These are phyloP conservation scores for Patella ulyssiponensis DNA, from an alignment of 2,888 invertebrate genomes.

Conservation along the genomic window DNA sequence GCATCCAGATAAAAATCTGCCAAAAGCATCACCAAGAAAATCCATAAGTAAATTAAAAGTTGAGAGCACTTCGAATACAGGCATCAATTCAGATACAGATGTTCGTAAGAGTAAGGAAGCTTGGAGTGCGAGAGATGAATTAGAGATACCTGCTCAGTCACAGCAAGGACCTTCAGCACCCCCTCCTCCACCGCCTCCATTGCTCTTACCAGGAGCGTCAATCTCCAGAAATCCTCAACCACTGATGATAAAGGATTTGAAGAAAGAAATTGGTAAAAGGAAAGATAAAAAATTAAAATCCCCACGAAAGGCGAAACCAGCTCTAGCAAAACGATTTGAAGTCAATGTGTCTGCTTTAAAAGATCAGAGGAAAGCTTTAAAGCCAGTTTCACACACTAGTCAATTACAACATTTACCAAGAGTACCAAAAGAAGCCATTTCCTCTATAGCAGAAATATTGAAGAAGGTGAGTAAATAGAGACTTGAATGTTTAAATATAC, in stretches of 20 bases:
- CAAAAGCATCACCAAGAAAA: neutral
- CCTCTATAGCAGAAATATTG: constrained; percentile 60
- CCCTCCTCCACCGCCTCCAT: constrained; percentile 40
- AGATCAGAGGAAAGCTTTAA: constrained; percentile 54
- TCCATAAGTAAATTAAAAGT: neutral
- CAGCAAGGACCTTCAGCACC: constrained; percentile 33
- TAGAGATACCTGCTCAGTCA: constrained; percentile 13
- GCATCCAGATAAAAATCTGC: neutral
- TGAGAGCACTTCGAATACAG: neutral
- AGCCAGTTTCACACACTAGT: constrained; percentile 55
- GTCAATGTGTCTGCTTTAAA: constrained; percentile 53
- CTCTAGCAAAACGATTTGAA: constrained; percentile 36
- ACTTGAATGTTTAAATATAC: no score
- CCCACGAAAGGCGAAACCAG: constrained; percentile 15
- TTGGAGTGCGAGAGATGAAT: neutral
- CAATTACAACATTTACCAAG: constrained; percentile 51
- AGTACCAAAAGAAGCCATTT: constrained; percentile 46
- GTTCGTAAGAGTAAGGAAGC: neutral
- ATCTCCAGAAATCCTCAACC: neutral
- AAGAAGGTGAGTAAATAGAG: constrained; percentile 54
- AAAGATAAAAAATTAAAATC: constrained; percentile 14
- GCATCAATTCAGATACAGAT: neutral
- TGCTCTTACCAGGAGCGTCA: neutral
- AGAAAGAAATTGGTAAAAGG: neutral
- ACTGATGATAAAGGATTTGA: neutral